Evolutionary conservation across 2,888 invertebrate species (phyloP), one percentile per base, ranked within the genome.

Genomic region (Philereme transversata): DNA sequence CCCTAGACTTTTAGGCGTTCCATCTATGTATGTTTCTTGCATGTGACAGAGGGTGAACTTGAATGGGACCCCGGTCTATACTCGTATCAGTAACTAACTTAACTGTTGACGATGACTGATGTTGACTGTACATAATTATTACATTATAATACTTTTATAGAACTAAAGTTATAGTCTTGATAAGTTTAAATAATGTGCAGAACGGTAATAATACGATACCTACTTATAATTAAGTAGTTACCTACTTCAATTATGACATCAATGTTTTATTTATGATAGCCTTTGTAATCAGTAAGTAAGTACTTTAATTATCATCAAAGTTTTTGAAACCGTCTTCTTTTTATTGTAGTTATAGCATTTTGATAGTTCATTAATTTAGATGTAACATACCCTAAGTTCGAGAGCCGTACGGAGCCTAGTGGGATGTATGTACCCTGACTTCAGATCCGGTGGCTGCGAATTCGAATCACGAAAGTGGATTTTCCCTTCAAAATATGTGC

Each of bases 181-280:
- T 52, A 44, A 45, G 45, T 35, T 33, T 45, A 60, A 55, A 45
- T 51, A 57, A 35, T 33, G 36, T 53, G 11, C 53, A 45, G 49
- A 60, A 38, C 41, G 36, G 40, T 43, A 56, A 51, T 57, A 60
- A 59, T 51, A 47, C 45, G 60, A 57, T 60, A 71, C 55, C 68
- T 73, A 45, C 55, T 68, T 73, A 45, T 72, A 72, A 73, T 70
- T 72, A 71, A 46, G 45, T 58, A 45, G 9, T 7, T 45, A 47
- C 40, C 40, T 40, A 40, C 64, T 62, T 55, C 64, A 71, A 70
- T 73, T 76, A 78, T 83, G 82, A 81, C 78, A 83, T 82, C 76
- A 79, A 75, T 79, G 76, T 78, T 79, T 75, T 77, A 69, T 73
- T 74, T 73, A 71, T 66, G 85, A 85, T 85, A 85, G 80, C 85